Evolutionary conservation across 2,888 invertebrate genomes (phyloP).

Genomic region (Allolobophora icterica): DNA sequence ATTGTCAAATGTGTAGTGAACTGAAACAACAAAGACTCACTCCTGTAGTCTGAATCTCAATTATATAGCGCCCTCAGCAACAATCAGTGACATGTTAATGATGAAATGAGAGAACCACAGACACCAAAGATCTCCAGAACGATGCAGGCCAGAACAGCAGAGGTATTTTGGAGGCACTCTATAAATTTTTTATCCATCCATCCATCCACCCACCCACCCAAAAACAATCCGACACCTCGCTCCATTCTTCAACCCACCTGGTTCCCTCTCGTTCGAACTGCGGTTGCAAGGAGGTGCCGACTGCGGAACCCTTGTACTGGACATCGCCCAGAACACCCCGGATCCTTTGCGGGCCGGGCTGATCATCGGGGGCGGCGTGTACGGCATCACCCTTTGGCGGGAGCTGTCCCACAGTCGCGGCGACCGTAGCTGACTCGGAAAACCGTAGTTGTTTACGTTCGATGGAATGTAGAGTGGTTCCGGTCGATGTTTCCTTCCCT

Average conservation of each 20-base stretch:
- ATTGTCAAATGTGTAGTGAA: not conserved
- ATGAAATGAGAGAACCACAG: too few species aligned
- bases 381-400: constrained; percentile 70
- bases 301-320: constrained; percentile 35
- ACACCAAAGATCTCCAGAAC: too few species aligned
- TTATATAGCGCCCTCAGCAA: too few species aligned
- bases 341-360: constrained; percentile 87
- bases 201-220: too few species aligned
- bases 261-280: not conserved
- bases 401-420: constrained; percentile 54
- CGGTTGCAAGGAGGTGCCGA: constrained; percentile 32
- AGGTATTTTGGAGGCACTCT: too few species aligned
- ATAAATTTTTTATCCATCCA: too few species aligned
- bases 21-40: not conserved
- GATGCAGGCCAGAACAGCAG: too few species aligned
- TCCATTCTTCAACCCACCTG: not conserved
- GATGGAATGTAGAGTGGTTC: constrained; percentile 67
- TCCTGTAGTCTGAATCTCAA: not conserved
- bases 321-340: constrained; percentile 76
- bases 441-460: constrained; percentile 65
- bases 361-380: constrained; percentile 91
- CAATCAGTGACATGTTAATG: too few species aligned
- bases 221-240: not conserved
- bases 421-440: constrained; percentile 69
- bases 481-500: constrained; percentile 53